These are phyloP conservation scores for Drosophila eugracilis DNA, from an alignment of 1,140 invertebrate genomes.

Conservation along the genomic window DNA sequence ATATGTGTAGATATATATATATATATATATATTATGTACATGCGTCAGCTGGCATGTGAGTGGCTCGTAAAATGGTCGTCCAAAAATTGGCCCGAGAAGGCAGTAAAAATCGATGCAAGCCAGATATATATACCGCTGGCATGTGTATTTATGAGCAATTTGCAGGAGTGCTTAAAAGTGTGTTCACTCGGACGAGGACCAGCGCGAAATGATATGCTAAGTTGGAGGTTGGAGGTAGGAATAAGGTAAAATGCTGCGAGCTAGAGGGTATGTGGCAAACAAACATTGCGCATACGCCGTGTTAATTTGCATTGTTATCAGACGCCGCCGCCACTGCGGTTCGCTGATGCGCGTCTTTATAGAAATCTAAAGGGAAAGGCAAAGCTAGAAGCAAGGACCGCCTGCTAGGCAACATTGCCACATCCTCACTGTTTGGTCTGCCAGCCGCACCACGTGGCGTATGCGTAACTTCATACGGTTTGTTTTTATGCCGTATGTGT, in stretches of 20 bases:
- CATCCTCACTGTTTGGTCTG: slow-evolving; percentile 49
- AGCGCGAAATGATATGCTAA: slow-evolving; percentile 64
- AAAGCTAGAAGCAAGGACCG: slow-evolving; percentile 2
- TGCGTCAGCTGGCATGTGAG: slow-evolving; percentile 46
- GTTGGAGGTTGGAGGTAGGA: too few relatives aligned
- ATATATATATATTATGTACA: background rate
- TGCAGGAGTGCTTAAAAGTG: slow-evolving; percentile 73
- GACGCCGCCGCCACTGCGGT: slow-evolving; percentile 55
- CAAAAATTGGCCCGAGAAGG: slow-evolving; percentile 63
- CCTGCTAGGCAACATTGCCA: slow-evolving; percentile 34
- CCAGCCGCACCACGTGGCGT: slow-evolving; percentile 54
- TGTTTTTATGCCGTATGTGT: slow-evolving; percentile 71
- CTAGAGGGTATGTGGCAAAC: slow-evolving; percentile 32
- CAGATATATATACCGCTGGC: slow-evolving; percentile 27
- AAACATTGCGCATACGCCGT: slow-evolving; percentile 71
- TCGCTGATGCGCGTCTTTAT: slow-evolving; percentile 73
- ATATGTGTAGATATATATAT: background rate
- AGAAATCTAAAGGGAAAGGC: slow-evolving; percentile 56
- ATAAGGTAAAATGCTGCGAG: slow-evolving; percentile 53
- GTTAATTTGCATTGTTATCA: slow-evolving; percentile 80
- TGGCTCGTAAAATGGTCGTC: slow-evolving; percentile 61
- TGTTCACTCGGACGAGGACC: slow-evolving; percentile 19
- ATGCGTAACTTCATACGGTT: slow-evolving; percentile 66
- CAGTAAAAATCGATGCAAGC: slow-evolving; percentile 74
- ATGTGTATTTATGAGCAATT: slow-evolving; percentile 76